A percentile compares a stretch with the other conserved stretches of the same genome.
phyloP scores from a whole-genome alignment of 2,888 invertebrate species.

The Fragum whitleyi region DNA sequence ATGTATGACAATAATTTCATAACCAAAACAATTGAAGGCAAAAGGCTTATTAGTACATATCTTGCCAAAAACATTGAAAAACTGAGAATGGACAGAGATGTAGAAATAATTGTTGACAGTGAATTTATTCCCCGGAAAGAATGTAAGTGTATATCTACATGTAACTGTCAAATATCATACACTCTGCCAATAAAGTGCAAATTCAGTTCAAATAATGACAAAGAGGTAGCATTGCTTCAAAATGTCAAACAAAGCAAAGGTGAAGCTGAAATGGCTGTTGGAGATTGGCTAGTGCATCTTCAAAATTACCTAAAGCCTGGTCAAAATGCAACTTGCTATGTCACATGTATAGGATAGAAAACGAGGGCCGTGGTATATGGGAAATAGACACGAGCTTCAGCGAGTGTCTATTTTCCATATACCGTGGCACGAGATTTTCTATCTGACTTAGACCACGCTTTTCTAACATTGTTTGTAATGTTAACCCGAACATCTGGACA shows the following conservation, averaged over 20 bases:
- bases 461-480: too few relatives aligned
- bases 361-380: too few relatives aligned
- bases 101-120: constrained; percentile 32
- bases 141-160: constrained; percentile 4
- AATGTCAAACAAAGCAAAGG: constrained; percentile 16
- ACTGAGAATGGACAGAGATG: constrained; percentile 11
- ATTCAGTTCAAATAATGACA: background rate
- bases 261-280: constrained; percentile 29
- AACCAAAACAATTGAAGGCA: too few relatives aligned
- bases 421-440: too few relatives aligned
- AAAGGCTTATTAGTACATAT: too few relatives aligned
- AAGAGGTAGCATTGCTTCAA: background rate
- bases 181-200: constrained; percentile 17
- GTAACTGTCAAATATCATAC: background rate
- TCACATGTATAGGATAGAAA: too few relatives aligned
- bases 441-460: too few relatives aligned
- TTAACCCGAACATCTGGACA: too few relatives aligned
- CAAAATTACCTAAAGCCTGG: constrained; percentile 7
- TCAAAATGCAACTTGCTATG: constrained; percentile 10
- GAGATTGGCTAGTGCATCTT: constrained; percentile 27
- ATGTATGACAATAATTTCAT: too few relatives aligned
- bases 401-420: too few relatives aligned
- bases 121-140: constrained; percentile 15
- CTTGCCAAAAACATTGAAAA: constrained; percentile 28
- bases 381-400: too few relatives aligned